Percentiles rank a stretch among this genome's conserved stretches.
Evolutionary conservation across 2,797 vertebrate genomes (phyloP).

Genomic region (Geotrypetes seraphini): DNA sequence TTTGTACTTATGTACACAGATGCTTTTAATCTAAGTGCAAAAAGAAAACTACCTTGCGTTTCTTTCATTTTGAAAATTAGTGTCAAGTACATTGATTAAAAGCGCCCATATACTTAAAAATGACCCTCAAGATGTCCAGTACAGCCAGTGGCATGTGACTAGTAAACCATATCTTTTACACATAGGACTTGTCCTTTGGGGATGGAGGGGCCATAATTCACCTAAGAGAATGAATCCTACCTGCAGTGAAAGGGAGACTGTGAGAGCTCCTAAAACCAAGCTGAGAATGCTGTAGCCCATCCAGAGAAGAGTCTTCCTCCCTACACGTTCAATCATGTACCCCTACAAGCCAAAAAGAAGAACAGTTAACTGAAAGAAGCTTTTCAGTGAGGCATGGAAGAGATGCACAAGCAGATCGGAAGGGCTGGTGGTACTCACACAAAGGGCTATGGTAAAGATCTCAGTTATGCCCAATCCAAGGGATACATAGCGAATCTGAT

Average conservation of each 20-base stretch:
- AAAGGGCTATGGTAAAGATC: constrained; percentile 39
- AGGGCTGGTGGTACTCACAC: constrained; percentile 51
- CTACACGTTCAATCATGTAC: constrained; percentile 53
- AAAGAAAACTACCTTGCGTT: too few relatives aligned
- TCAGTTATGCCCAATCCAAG: constrained; percentile 61
- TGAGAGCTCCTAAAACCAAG: constrained; percentile 47
- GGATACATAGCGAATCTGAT: constrained; percentile 45
- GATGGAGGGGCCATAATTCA: too few relatives aligned
- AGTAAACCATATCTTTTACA: too few relatives aligned
- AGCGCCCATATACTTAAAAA: too few relatives aligned
- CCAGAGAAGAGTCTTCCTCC: constrained; percentile 62
- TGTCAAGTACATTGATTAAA: too few relatives aligned
- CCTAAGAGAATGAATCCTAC: constrained; percentile 45
- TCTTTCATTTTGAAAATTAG: too few relatives aligned
- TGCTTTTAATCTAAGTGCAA: too few relatives aligned
- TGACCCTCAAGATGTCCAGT: too few relatives aligned
- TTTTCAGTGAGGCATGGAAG: not conserved
- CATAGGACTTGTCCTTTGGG: too few relatives aligned
- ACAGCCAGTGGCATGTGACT: too few relatives aligned
- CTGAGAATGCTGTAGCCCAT: constrained; percentile 53
- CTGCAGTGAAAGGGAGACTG: constrained; percentile 53
- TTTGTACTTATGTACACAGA: too few relatives aligned
- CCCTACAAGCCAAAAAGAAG: constrained; percentile 38
- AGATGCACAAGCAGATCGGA: not conserved
- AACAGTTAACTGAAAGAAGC: not conserved